Percentiles rank a stretch among this genome's conserved stretches.
Conservation (phyloP, 2,888 invertebrate species). For the Philopedon plagiatum region DNA sequence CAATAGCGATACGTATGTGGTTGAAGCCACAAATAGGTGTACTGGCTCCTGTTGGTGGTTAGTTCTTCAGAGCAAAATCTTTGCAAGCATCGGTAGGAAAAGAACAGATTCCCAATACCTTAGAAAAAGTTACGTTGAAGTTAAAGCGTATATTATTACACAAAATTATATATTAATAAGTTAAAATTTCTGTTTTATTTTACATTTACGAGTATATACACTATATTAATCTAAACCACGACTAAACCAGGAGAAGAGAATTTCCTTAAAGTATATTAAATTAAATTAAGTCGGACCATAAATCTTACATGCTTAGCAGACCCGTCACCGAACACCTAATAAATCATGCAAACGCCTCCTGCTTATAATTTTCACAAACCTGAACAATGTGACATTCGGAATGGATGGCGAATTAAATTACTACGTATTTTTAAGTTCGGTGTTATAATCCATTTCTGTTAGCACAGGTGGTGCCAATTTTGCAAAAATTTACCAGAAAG, state of each 20-base stretch:
- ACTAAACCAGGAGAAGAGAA: slow-evolving; percentile 31
- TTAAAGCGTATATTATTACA: no score
- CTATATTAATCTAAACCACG: slow-evolving; percentile 9
- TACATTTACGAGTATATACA: not conserved
- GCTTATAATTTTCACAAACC: slow-evolving; percentile 43
- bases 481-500: not conserved
- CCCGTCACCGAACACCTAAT: slow-evolving; percentile 48
- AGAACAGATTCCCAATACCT: no score
- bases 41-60: no score
- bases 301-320: slow-evolving; percentile 47
- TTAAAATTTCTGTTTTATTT: no score
- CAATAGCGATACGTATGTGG: no score
- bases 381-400: slow-evolving; percentile 40
- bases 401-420: slow-evolving; percentile 32
- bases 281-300: slow-evolving; percentile 48
- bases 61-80: no score
- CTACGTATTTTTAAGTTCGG: slow-evolving; percentile 28
- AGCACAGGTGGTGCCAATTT: not conserved
- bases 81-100: no score
- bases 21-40: no score
- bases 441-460: not conserved
- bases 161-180: no score
- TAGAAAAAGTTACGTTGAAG: no score
- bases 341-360: slow-evolving; percentile 47
- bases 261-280: slow-evolving; percentile 47